Base-by-base conservation (phyloP, 2,888 invertebrate genomes). In the Plagiodera versicolora region DNA sequence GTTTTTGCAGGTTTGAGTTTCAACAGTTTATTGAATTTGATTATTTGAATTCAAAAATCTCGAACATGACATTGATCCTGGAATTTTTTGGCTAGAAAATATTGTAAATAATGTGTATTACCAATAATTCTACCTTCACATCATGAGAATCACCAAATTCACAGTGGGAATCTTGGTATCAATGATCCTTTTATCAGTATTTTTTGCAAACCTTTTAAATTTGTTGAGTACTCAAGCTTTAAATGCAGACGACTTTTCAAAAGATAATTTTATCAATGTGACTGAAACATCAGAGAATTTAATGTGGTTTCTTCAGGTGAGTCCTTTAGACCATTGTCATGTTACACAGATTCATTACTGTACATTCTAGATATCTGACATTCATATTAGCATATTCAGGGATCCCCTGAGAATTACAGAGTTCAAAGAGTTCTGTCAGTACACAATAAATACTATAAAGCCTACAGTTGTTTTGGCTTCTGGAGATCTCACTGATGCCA, bases 401-500 rank as follows among this genome's bases (percentile, higher is more conserved):
- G 93, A 93, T 76, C 85, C 85, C 39, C 82, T 83, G 9, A 84
- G 95, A 75, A 88, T 90, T 74, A 84, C 86, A 32, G 89, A 94
- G 72, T 86, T 95, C 60, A 85, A 86, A 74, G 88, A 89, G 74
- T 95, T 95, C 81, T 92, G 92, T 79, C 86, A 88, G 66, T 82
- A 82, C 61, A 91, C 92, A 32, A 82, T 95, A 0, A 84, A 85
- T 73, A 82, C 83, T 55, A 88, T 95, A 61, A 86, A 87, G 69
- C 95, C 95, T 30, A 77, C 82, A 9, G 81, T 93, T 61, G 93
- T 95, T 17, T 80, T 95, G 61, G 93, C 92, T 3, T 90, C 93
- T 59, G 95, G 95, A 39, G 95, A 95, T 79, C 81, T 95, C 60
- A 94, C 94, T 11, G 95, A 95, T 85, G 94, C 94, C 3, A 94